Percentiles rank a stretch among this genome's conserved stretches.
Evolutionary conservation across 2,797 vertebrate genomes (phyloP).

Genomic region (Atherinosoma microstoma): DNA sequence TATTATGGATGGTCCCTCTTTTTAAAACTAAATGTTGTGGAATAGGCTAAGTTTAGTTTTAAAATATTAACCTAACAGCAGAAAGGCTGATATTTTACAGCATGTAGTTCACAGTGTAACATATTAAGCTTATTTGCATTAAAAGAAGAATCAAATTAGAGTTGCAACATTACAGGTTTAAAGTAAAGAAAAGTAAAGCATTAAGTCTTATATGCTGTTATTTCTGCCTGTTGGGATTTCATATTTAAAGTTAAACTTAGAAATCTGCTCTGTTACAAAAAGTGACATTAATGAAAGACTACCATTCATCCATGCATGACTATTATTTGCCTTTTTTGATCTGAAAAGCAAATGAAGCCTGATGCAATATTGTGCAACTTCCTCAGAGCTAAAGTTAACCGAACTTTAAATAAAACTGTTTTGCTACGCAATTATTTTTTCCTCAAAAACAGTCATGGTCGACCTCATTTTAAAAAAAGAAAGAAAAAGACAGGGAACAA

Average conservation of each 20-base stretch:
- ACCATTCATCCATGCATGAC: slow-evolving; percentile 7
- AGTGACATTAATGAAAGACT: neutral
- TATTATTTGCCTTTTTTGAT: neutral
- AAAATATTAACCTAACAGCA: neutral
- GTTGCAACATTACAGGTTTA: neutral
- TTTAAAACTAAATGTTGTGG: slow-evolving; percentile 14
- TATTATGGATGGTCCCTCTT: neutral
- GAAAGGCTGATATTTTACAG: neutral
- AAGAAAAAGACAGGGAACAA: slow-evolving; percentile 4
- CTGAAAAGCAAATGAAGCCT: slow-evolving; percentile 19
- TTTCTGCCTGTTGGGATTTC: neutral
- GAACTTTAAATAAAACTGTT: neutral
- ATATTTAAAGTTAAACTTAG: neutral
- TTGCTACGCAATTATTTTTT: neutral
- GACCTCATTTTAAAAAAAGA: neutral
- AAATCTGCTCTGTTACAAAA: neutral
- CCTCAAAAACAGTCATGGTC: neutral
- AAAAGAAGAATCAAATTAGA: neutral
- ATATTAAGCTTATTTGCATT: neutral
- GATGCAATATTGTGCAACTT: slow-evolving; percentile 38
- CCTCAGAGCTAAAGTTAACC: slow-evolving; percentile 5
- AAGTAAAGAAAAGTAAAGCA: neutral
- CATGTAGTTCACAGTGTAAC: neutral
- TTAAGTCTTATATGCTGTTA: neutral
- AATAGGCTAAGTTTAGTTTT: neutral